A percentile compares a stretch with the other conserved stretches of the same genome.
These are phyloP conservation scores for Leptopilina myrica DNA, from an alignment of 2,888 invertebrate species.

Conservation along the genomic window DNA sequence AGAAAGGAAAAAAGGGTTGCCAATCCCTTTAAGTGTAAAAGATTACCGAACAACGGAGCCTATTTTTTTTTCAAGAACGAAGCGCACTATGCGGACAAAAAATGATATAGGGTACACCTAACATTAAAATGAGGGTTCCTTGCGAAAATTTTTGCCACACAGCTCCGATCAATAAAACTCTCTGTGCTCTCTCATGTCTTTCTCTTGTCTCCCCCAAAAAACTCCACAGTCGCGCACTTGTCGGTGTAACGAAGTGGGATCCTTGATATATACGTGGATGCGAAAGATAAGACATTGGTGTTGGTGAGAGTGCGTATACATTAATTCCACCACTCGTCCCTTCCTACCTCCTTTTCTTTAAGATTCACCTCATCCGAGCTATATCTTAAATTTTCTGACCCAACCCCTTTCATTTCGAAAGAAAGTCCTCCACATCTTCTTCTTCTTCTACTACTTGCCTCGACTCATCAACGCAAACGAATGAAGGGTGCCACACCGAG, in stretches of 20 bases:
- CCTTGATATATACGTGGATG: slow-evolving; percentile 57
- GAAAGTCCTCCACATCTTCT: slow-evolving; percentile 32
- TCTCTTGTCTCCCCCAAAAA: slow-evolving; percentile 64
- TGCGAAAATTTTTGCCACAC: slow-evolving; percentile 73
- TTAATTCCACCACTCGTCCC: slow-evolving; percentile 65
- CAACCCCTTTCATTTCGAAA: slow-evolving; percentile 42
- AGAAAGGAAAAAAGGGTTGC: slow-evolving; percentile 58
- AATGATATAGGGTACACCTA: slow-evolving; percentile 46
- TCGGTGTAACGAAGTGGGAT: slow-evolving; percentile 75
- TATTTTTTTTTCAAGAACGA: slow-evolving; percentile 61
- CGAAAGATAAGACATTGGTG: slow-evolving; percentile 42
- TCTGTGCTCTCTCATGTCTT: slow-evolving; percentile 69
- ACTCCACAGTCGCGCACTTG: slow-evolving; percentile 65
- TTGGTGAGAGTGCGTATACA: slow-evolving; percentile 67
- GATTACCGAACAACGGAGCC: slow-evolving; percentile 68
- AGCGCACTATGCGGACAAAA: too few species aligned
- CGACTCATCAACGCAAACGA: slow-evolving; percentile 58
- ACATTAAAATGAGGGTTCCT: slow-evolving; percentile 76
- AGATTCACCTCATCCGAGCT: slow-evolving; percentile 48
- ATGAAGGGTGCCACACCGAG: slow-evolving; percentile 46
- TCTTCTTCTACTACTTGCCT: slow-evolving; percentile 41
- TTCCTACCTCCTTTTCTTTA: slow-evolving; percentile 55
- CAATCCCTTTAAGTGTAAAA: slow-evolving; percentile 69
- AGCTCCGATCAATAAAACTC: slow-evolving; percentile 76
- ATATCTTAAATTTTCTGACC: slow-evolving; percentile 36